Base-by-base conservation (phyloP, 2,113 vertebrate species). In the Electrona antarctica region DNA sequence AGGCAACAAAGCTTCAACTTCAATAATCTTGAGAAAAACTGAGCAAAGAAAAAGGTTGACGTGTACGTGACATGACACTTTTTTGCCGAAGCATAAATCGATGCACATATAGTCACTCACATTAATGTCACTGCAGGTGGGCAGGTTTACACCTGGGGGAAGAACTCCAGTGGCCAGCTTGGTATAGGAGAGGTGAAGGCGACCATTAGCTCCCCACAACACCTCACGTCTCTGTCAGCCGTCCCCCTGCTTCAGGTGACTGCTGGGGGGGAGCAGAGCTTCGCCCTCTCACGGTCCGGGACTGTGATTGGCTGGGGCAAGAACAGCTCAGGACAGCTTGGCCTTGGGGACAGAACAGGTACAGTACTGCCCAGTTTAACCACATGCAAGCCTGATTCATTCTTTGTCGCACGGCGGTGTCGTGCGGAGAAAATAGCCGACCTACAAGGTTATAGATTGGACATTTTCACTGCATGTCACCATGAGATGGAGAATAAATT, bases 321-420 rank as follows among this genome's bases (percentile, higher is more conserved):
- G 67, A 98, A 98, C 4, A 9, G 81, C 67, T 90, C 80, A n/a
- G 97, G 97, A 15, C 96, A 98, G 78, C 94, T 98, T 51, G 97
- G 97, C 13, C 91, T 97, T 0, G 85, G 88, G 50, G 76, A 88
- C 76, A 72, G 54, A 8, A 49, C 21, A 81, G 83, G 83, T 76
- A 47, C 13, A n/a, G 47, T 56, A 11, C 33, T 41, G 33, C 5
- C 33, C 33, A 41, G 33, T 41, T 41, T 41, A 41, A 41, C 33
- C 33, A 4, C 3, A 41, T 41, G 3, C 33, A 41, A 41, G 3
- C 33, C 33, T 2, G 3, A 41, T 41, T 41, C 33, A 41, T 41
- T 4, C 3, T 41, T 41, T 41, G 33, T 21, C 21, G 21, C 1
- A 21, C 2, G 21, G 21, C 21, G 21, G 1, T 21, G 21, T 21